These are phyloP conservation scores for Chorisops tibialis DNA, from an alignment of 2,888 invertebrate genomes.

Conservation along the genomic window DNA sequence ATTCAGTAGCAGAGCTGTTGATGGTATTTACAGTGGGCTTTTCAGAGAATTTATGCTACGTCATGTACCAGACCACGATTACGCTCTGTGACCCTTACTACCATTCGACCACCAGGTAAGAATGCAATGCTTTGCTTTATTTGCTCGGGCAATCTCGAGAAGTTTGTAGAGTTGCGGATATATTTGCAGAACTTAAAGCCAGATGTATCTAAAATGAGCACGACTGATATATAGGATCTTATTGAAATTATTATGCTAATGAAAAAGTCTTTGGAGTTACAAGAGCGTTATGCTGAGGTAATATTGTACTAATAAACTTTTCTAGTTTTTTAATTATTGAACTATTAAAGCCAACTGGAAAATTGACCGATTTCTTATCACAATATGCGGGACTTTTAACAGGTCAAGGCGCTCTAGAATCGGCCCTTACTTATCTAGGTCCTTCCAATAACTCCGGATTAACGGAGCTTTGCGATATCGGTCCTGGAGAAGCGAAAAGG, in stretches of 20 bases:
- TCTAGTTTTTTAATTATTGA: background rate
- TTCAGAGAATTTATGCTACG: too few species aligned
- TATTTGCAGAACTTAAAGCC: conserved; percentile 46
- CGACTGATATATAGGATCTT: conserved; percentile 60
- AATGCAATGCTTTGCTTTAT: conserved; percentile 82
- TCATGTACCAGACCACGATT: too few species aligned
- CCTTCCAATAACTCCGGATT: conserved; percentile 54
- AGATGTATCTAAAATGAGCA: conserved; percentile 43
- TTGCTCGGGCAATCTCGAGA: conserved; percentile 78
- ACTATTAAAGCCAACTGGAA: conserved; percentile 58
- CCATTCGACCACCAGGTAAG: too few species aligned
- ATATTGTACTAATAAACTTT: conserved; percentile 1
- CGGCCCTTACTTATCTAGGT: conserved; percentile 73
- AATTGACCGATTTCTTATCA: conserved; percentile 68
- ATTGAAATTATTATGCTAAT: conserved; percentile 77
- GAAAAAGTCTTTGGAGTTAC: conserved; percentile 67
- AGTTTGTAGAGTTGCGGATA: conserved; percentile 66
- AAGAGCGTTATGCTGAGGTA: conserved; percentile 58
- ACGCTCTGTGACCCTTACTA: too few species aligned
- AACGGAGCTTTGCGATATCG: conserved; percentile 60
- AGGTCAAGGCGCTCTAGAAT: conserved; percentile 76
- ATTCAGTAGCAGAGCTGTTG: too few species aligned
- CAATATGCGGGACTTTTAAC: conserved; percentile 81
- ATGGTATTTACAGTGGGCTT: too few species aligned
- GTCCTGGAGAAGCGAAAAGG: too few species aligned